Evolutionary conservation across 2,797 vertebrate species (phyloP), one percentile per base, ranked within the genome.

Genomic region (Antrozous pallidus): DNA sequence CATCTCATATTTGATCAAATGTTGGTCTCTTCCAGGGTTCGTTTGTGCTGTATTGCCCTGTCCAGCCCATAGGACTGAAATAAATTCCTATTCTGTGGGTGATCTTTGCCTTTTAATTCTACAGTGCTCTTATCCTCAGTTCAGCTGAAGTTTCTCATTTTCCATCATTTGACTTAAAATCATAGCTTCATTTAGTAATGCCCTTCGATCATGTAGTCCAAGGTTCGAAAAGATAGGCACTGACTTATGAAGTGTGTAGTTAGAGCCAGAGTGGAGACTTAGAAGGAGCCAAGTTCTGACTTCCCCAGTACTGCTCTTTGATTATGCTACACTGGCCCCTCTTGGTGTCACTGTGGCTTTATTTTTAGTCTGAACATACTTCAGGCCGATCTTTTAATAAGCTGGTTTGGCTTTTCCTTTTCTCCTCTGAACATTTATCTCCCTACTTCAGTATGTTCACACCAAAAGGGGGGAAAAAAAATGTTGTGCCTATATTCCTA

Each of bases 341-440:
- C 95, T 97, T 95, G 96, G 94, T 97, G 96, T 97, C 97, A 96
- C 95, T 97, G 96, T 97, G 95, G 95, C 79, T 96, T 96, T 97
- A 97, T 82, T 95, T 97, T 97, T 97, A 74, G 0, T 56, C 88
- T 91, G 83, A 71, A 75, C 83, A 7, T 56, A 54, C 51, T 91
- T 94, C 94, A 96, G 70, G 42, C 54, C 0, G 7, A 87, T 84
- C 58, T 45, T 89, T 93, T 54, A 82, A 90, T 84, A 78, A 89
- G 54, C 58, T 47, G 69, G 24, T 20, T 77, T 56, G 22, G 22
- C 6, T 54, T 8, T 56, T 54, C 26, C 26, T 61, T 61, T 61
- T 31, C 38, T 31, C 31, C 45, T 31, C 18, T 81, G 42, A 83
- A 84, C 2, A 1, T 40, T 1, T 47, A 93, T 67, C 61, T 89